These are phyloP conservation scores for Linnaemya tessellans DNA, from an alignment of 2,888 invertebrate species.

Conservation along the genomic window DNA sequence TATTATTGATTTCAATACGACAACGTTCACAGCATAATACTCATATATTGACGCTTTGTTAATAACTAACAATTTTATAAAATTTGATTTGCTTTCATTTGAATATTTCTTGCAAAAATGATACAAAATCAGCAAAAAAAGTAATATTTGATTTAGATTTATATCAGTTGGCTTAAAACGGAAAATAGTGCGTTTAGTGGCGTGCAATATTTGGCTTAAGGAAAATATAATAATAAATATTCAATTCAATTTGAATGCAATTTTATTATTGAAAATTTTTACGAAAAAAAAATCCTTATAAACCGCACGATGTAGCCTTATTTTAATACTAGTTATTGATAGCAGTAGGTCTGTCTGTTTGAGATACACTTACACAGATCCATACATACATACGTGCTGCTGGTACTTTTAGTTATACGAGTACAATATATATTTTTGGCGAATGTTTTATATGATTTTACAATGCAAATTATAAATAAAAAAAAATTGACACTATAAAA, in stretches of 20 bases:
- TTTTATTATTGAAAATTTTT: slow-evolving; percentile 46
- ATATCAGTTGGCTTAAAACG: slow-evolving; percentile 55
- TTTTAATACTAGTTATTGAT: slow-evolving; percentile 61
- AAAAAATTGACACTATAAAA: background rate
- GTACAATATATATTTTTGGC: slow-evolving; percentile 12
- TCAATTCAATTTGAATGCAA: slow-evolving; percentile 53
- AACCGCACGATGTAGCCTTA: slow-evolving; percentile 30
- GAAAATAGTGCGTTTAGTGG: slow-evolving; percentile 63
- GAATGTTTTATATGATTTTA: slow-evolving; percentile 55
- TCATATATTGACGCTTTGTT: slow-evolving; percentile 32
- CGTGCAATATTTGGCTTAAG: slow-evolving; percentile 36
- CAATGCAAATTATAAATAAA: slow-evolving; percentile 32
- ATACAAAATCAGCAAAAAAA: slow-evolving; percentile 11
- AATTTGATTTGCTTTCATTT: slow-evolving; percentile 52
- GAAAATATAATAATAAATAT: slow-evolving; percentile 17
- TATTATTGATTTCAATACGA: slow-evolving; percentile 13
- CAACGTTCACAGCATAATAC: background rate
- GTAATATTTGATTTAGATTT: slow-evolving; percentile 67
- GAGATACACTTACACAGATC: background rate
- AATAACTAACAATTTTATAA: slow-evolving; percentile 46
- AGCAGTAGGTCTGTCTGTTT: slow-evolving; percentile 47
- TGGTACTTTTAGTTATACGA: slow-evolving; percentile 15
- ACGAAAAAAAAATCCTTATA: background rate
- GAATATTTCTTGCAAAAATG: slow-evolving; percentile 19
- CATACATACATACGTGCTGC: background rate